These are phyloP conservation scores for Heterohyrax brucei DNA, from an alignment of 2,797 vertebrate genomes.

Conservation along the genomic window DNA sequence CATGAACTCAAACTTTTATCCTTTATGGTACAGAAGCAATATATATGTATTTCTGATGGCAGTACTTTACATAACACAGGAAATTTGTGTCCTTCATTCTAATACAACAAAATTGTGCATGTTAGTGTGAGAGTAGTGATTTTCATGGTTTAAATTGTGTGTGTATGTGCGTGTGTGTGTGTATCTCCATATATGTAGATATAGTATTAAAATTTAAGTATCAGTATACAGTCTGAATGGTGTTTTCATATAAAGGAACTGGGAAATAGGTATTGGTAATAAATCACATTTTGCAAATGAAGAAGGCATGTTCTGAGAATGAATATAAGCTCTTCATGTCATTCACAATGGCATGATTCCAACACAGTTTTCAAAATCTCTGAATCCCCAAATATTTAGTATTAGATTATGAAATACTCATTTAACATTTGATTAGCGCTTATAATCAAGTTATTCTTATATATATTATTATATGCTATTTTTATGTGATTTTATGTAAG, in stretches of 20 bases:
- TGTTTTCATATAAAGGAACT: not conserved
- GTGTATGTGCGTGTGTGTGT: no score
- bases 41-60: not conserved
- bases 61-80: not conserved
- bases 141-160: not conserved
- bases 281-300: constrained; percentile 11
- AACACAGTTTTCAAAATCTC: not conserved
- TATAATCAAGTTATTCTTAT: not conserved
- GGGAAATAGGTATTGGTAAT: not conserved
- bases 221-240: not conserved
- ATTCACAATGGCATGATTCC: constrained; percentile 7
- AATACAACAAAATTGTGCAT: not conserved
- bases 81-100: not conserved
- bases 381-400: not conserved
- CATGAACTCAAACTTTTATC: not conserved
- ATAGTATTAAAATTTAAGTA: not conserved
- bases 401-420: constrained; percentile 12
- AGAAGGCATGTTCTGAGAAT: not conserved
- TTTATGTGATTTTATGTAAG: not conserved
- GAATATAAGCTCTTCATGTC: not conserved
- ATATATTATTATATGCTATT: not conserved
- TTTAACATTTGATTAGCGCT: constrained; percentile 23
- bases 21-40: not conserved
- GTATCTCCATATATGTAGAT: not conserved
- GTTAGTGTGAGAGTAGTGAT: not conserved